These are phyloP conservation scores for Heliconius charithonia DNA, from an alignment of 2,888 invertebrate genomes.

Conservation along the genomic window DNA sequence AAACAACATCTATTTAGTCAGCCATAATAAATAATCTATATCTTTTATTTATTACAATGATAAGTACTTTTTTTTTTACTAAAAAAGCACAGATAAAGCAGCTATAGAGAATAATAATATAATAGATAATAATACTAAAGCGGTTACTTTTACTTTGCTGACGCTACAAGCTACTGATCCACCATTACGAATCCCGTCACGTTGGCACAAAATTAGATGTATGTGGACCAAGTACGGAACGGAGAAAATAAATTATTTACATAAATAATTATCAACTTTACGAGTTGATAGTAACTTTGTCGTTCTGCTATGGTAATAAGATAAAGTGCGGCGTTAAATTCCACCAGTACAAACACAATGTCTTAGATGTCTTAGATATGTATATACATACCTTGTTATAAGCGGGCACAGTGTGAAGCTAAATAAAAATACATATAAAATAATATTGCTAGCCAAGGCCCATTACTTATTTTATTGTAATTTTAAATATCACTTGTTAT, in stretches of 20 bases:
- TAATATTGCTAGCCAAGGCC: background rate
- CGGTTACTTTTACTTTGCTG: slow-evolving; percentile 10
- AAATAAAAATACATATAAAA: background rate
- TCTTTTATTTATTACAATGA: too few species aligned
- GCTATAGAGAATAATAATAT: too few species aligned
- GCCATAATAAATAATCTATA: too few species aligned
- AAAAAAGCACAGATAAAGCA: too few species aligned
- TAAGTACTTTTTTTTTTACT: too few species aligned
- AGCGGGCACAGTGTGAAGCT: too few species aligned
- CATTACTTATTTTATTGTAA: slow-evolving; percentile 6
- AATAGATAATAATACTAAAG: too few species aligned
- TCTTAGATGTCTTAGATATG: background rate
- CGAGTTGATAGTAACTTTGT: background rate
- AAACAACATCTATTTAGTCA: too few species aligned
- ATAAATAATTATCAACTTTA: slow-evolving; percentile 7
- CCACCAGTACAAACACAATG: background rate
- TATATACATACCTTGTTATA: background rate
- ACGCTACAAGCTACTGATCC: slow-evolving; percentile 1
- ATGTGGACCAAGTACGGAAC: slow-evolving; percentile 32
- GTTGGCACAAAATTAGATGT: background rate
- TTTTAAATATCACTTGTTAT: slow-evolving; percentile 6
- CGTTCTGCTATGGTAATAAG: background rate
- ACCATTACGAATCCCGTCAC: background rate
- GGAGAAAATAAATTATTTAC: slow-evolving; percentile 33
- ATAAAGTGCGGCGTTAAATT: background rate